These are phyloP conservation scores for Melinaea marsaeus DNA, from an alignment of 2,888 invertebrate species.

Conservation along the genomic window DNA sequence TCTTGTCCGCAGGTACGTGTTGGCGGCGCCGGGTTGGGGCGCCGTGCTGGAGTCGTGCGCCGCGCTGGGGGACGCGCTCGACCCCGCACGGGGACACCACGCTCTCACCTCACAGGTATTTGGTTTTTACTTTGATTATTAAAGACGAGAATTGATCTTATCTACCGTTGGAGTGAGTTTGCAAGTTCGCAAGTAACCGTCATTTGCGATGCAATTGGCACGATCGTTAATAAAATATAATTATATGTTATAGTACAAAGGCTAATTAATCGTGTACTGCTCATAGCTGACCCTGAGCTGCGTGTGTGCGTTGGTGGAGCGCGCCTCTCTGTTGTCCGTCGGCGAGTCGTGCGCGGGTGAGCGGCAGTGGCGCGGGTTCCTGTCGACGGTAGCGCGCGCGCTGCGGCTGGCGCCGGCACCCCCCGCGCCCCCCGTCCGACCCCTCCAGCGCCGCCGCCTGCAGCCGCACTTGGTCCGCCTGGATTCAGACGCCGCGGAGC, in stretches of 20 bases:
- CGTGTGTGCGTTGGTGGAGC: slow-evolving; percentile 60
- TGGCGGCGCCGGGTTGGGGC: slow-evolving; percentile 61
- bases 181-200: no score
- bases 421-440: slow-evolving; percentile 53
- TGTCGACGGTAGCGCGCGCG: slow-evolving; percentile 70
- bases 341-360: slow-evolving; percentile 67
- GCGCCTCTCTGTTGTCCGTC: slow-evolving; percentile 52
- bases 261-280: not conserved
- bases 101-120: slow-evolving; percentile 60
- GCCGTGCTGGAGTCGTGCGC: slow-evolving; percentile 62
- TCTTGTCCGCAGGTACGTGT: slow-evolving; percentile 54
- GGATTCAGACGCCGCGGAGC: slow-evolving; percentile 60
- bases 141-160: not conserved
- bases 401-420: slow-evolving; percentile 53
- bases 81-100: slow-evolving; percentile 65
- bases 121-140: slow-evolving; percentile 17
- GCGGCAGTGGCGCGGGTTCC: slow-evolving; percentile 75
- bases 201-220: no score
- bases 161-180: no score
- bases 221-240: no score
- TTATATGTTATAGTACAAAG: no score
- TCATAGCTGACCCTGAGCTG: slow-evolving; percentile 62
- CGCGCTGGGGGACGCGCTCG: slow-evolving; percentile 57
- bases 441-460: slow-evolving; percentile 47
- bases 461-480: slow-evolving; percentile 55